Conservation (phyloP, 1,140 invertebrate genomes). For the Ceratina calcarata region DNA sequence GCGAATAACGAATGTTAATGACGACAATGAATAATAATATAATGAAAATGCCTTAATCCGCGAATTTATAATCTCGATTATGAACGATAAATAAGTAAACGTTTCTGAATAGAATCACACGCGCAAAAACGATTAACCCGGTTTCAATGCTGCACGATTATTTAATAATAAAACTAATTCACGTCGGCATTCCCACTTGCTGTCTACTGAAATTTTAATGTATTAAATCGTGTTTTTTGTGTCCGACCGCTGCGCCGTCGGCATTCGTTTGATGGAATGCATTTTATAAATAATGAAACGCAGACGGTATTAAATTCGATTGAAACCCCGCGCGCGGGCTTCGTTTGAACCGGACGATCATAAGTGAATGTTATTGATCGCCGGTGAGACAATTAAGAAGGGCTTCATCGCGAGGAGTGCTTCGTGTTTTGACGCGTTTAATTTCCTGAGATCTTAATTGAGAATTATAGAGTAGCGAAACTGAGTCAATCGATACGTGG, state of each 20-base stretch:
- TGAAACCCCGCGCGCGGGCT: neutral
- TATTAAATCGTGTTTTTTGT: too few species aligned
- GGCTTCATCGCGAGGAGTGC: slow-evolving; percentile 13
- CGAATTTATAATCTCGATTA: too few species aligned
- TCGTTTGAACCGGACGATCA: neutral
- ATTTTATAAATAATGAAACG: neutral
- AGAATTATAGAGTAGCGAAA: neutral
- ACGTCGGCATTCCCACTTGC: neutral
- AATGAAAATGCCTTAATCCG: too few species aligned
- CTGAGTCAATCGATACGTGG: neutral
- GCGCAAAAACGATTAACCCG: too few species aligned
- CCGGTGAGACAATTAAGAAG: neutral
- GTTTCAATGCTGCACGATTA: too few species aligned
- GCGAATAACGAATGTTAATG: too few species aligned
- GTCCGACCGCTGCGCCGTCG: too few species aligned
- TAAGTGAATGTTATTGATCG: neutral
- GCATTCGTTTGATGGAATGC: neutral
- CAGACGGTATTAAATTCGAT: neutral
- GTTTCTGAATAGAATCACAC: too few species aligned
- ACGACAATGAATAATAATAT: too few species aligned
- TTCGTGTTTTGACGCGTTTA: neutral
- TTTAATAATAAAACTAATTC: neutral
- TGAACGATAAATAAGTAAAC: too few species aligned
- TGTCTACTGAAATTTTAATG: too few species aligned
- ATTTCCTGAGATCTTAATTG: neutral